Percentiles rank a stretch among this genome's conserved stretches.
Conservation (phyloP, 2,797 vertebrate species). For the Characodon lateralis region DNA sequence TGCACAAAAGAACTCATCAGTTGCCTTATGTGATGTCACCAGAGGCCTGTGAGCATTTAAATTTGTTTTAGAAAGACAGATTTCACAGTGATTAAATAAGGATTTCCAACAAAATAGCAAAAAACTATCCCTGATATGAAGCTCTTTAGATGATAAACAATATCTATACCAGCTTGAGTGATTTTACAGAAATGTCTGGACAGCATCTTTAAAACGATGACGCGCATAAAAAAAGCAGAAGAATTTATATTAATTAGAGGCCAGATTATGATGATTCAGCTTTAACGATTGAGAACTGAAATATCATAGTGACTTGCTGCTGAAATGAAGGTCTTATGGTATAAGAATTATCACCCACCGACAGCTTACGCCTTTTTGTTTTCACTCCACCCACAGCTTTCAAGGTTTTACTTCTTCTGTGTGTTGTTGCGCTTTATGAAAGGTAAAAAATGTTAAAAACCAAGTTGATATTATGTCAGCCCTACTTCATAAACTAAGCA, state of each 20-base stretch:
- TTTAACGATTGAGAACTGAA: conserved; percentile 26
- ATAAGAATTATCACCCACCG: conserved; percentile 55
- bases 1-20: not conserved
- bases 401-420: not conserved
- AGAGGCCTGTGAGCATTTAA: not conserved
- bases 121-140: no score
- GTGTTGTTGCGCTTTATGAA: not conserved
- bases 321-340: not conserved
- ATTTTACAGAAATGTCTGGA: not conserved
- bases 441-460: not conserved
- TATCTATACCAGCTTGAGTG: not conserved
- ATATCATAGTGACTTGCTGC: not conserved
- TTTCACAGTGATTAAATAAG: not conserved
- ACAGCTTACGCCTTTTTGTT: conserved; percentile 26
- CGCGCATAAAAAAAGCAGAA: not conserved
- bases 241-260: not conserved
- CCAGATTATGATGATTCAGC: not conserved
- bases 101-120: no score
- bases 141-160: no score
- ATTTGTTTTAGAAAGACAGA: not conserved
- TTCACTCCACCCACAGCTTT: not conserved
- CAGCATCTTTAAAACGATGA: not conserved
- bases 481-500: conserved; percentile 11
- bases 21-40: not conserved
- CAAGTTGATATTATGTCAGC: conserved; percentile 1